These are phyloP conservation scores for Cryptosula pallasiana DNA, from an alignment of 2,888 invertebrate genomes.

Conservation along the genomic window DNA sequence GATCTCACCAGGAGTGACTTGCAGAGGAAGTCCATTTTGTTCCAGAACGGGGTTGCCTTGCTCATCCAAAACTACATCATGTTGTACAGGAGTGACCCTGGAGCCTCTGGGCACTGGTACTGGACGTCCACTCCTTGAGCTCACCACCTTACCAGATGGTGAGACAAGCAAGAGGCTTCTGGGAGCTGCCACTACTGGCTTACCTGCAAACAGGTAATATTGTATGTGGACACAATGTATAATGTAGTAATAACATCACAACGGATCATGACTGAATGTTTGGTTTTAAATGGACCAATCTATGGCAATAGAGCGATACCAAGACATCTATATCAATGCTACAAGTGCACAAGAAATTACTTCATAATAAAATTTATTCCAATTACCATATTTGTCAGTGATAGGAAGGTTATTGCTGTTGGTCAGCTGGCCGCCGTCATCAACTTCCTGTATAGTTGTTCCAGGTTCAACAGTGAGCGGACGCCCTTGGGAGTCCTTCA, in stretches of 20 bases:
- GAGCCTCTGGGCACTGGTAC: slow-evolving; percentile 23
- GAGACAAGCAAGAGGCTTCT: slow-evolving; percentile 20
- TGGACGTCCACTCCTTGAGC: slow-evolving; percentile 1
- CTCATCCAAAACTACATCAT: slow-evolving; percentile 13
- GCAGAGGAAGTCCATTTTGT: neutral
- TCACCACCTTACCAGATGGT: slow-evolving; percentile 1
- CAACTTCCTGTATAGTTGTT: neutral
- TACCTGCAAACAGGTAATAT: neutral
- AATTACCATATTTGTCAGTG: slow-evolving; percentile 18
- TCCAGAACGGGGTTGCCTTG: slow-evolving; percentile 2
- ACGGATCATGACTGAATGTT: no score
- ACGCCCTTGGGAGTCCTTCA: slow-evolving; percentile 17
- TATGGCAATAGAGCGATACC: no score
- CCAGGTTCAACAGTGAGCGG: slow-evolving; percentile 23
- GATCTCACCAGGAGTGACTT: slow-evolving; percentile 12
- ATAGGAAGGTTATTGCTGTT: neutral
- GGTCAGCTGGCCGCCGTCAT: neutral
- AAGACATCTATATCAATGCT: no score
- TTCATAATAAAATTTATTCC: no score
- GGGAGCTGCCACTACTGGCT: slow-evolving; percentile 21
- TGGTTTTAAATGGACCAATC: no score
- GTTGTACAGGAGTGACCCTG: slow-evolving; percentile 23
- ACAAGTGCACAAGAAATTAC: no score
- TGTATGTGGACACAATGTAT: no score
- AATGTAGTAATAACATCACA: no score